Base-by-base conservation (phyloP, 2,888 invertebrate genomes). In the Blera fallax region DNA sequence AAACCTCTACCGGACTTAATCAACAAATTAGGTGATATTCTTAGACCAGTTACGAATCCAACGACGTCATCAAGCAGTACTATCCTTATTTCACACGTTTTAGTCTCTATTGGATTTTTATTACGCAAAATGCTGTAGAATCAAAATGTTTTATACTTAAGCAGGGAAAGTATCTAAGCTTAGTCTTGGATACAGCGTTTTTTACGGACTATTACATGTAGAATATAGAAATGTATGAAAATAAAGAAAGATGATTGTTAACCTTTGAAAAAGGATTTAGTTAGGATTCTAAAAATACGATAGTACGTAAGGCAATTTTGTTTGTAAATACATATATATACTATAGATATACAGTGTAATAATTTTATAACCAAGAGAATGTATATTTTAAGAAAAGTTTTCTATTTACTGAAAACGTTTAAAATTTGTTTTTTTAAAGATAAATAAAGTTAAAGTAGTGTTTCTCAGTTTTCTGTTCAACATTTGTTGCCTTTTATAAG, bases 1-100 rank as follows among this genome's bases (percentile, higher is more conserved):
- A 93, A 93, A 77, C 93, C 93, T 0, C 90, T 94, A 78, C 93
- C 93, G 0, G 94, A 94, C 85, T 92, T 94, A 27, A 92, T 94
- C 48, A 93, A 93, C 58, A 94, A 93, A 88, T 92, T 94, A 58
- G 93, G 93, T 80, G 93, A 94, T 85, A 91, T 94, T 8, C 91
- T 93, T 74, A 93, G 94, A 85, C 92, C 93, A 0, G 87, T 67
- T 14, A 87, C 87, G 6, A 88, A 88, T 62, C 81, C 64, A 48
- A 81, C 88, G 16, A 65, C 43, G 34, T 80, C 88, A 6, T 79
- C 84, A 3, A 48, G 64, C 27, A 45, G 58, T 43, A 29, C 45
- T 0, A 16, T 74, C n/a, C 10, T 69, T 60, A 11, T 21, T 65
- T 3, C 34, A 43, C 3, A 69, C 6, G 10, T 73, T 21, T 11